Evolutionary conservation across 2,113 vertebrate species (phyloP).

Genomic region (Muntiacus reevesi): DNA sequence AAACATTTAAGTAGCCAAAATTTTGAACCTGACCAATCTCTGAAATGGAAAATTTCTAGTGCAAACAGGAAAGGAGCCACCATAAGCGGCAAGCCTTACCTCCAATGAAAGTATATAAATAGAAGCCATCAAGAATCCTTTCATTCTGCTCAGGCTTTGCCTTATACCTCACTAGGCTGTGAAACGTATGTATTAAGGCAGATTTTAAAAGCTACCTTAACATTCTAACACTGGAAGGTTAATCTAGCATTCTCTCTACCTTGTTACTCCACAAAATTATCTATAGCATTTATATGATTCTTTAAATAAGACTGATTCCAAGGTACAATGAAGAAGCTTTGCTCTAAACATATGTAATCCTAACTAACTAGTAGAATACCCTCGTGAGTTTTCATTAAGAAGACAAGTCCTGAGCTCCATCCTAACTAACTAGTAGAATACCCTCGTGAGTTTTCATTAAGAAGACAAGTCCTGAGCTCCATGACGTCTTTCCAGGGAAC

Average conservation of each 20-base stretch:
- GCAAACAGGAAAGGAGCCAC: background rate
- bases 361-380: background rate
- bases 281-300: background rate
- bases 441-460: background rate
- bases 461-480: background rate
- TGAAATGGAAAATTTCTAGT: background rate
- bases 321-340: background rate
- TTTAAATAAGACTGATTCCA: background rate
- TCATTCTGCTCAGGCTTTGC: no score
- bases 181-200: background rate
- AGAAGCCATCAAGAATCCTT: background rate
- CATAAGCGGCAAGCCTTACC: background rate
- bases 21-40: background rate
- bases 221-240: background rate
- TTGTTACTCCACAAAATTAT: background rate
- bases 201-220: background rate
- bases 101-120: background rate
- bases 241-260: background rate
- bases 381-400: background rate
- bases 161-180: background rate
- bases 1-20: background rate
- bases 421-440: background rate
- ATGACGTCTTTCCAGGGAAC: background rate
- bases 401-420: no score
- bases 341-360: background rate